Conservation (phyloP, 1,140 invertebrate genomes). For the Drosophila navojoa region DNA sequence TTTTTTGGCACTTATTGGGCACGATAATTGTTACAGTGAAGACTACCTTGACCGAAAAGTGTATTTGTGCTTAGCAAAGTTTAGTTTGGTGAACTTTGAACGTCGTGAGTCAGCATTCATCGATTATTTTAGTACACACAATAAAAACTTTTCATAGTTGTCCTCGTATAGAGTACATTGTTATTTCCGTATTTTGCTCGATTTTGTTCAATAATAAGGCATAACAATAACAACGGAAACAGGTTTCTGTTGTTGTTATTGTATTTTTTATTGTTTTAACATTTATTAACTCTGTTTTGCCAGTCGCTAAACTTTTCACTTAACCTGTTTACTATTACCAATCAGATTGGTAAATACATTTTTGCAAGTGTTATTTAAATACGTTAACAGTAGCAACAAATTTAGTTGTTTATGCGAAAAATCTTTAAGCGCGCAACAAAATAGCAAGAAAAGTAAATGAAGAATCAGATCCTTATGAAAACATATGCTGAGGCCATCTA, state of each 20-base stretch:
- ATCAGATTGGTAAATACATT: conserved; percentile 21
- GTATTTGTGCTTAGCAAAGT: background rate
- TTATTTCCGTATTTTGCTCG: conserved; percentile 55
- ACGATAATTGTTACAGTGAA: background rate
- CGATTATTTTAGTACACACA: background rate
- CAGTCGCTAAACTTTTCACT: conserved; percentile 28
- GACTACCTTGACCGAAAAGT: background rate
- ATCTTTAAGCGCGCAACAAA: conserved; percentile 10
- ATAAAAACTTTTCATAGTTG: conserved; percentile 37
- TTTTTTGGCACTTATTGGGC: background rate
- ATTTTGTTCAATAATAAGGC: conserved; percentile 28
- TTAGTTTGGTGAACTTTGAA: background rate
- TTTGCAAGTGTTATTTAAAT: background rate
- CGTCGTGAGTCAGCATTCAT: conserved; percentile 18
- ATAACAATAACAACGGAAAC: conserved; percentile 34
- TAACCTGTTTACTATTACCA: conserved; percentile 17
- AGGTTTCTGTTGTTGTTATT: conserved; percentile 9
- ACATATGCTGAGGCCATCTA: conserved; percentile 36
- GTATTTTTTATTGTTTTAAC: background rate
- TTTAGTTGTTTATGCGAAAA: conserved; percentile 70
- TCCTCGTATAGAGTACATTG: conserved; percentile 47
- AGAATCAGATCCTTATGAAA: background rate
- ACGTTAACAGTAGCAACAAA: conserved; percentile 40
- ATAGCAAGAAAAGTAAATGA: background rate
- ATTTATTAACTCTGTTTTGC: conserved; percentile 20